Evolutionary conservation across 2,888 invertebrate genomes (phyloP).

Genomic region (Pomacea canaliculata): DNA sequence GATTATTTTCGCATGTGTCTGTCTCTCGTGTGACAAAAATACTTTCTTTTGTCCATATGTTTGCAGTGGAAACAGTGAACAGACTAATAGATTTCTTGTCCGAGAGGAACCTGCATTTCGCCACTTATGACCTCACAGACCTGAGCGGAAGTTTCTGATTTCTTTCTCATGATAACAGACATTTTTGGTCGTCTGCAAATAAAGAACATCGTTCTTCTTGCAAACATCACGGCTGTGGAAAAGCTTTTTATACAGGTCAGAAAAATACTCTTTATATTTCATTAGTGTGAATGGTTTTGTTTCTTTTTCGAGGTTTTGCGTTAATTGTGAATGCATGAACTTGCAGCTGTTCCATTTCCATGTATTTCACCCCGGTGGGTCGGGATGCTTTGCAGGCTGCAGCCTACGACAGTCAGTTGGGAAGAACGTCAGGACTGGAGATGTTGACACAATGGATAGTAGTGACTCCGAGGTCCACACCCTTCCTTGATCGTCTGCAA

Average conservation of each 20-base stretch:
- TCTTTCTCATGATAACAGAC: background rate
- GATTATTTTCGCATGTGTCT: no score
- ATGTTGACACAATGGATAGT: constrained; percentile 20
- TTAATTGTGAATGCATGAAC: background rate
- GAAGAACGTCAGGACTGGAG: constrained; percentile 17
- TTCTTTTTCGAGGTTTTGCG: background rate
- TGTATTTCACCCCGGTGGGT: background rate
- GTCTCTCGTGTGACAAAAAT: no score
- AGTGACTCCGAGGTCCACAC: constrained; percentile 3
- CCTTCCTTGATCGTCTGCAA: background rate
- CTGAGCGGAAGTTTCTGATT: background rate
- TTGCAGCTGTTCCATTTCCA: background rate
- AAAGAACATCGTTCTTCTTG: background rate
- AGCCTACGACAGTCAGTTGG: constrained; percentile 6
- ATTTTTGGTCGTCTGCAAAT: background rate
- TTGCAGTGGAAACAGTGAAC: background rate
- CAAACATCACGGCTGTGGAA: background rate
- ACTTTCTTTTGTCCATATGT: background rate
- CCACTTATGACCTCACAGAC: constrained; percentile 8
- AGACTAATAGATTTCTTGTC: constrained; percentile 5
- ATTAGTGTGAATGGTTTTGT: no score
- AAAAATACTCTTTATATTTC: background rate
- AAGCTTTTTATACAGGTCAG: constrained; percentile 14
- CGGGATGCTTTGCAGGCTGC: background rate
- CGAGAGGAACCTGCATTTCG: background rate